phyloP scores from a whole-genome alignment of 2,113 vertebrate species.

The Catharus minimus region DNA sequence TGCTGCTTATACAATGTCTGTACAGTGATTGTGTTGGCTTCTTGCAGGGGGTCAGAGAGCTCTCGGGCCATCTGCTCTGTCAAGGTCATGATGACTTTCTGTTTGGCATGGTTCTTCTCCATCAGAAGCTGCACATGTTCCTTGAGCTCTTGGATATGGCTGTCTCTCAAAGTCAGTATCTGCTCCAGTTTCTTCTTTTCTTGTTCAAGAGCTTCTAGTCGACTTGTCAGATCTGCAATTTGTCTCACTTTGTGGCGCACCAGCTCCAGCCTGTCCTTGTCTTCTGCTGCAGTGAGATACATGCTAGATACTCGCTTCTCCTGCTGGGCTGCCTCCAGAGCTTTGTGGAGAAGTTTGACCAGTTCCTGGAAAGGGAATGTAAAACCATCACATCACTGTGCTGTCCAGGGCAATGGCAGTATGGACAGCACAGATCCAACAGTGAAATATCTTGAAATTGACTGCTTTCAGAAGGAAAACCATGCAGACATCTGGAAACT shows the following conservation, averaged over 20 bases:
- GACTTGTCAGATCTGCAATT: slow-evolving; percentile 72
- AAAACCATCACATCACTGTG: background rate
- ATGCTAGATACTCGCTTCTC: slow-evolving; percentile 85
- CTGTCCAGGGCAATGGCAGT: background rate
- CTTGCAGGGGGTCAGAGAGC: background rate
- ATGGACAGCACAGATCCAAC: background rate
- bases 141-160: slow-evolving; percentile 78
- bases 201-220: slow-evolving; percentile 70
- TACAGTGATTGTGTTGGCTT: slow-evolving; percentile 8
- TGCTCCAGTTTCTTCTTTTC: slow-evolving; percentile 73
- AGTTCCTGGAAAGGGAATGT: slow-evolving; percentile 78
- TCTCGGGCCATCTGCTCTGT: slow-evolving; percentile 79
- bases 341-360: slow-evolving; percentile 90
- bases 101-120: slow-evolving; percentile 89
- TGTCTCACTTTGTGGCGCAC: slow-evolving; percentile 88
- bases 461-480: background rate
- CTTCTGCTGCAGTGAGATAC: slow-evolving; percentile 78
- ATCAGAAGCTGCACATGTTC: slow-evolving; percentile 75
- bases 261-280: slow-evolving; percentile 86
- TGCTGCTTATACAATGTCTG: slow-evolving; percentile 73
- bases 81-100: slow-evolving; percentile 88
- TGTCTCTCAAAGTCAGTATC: slow-evolving; percentile 70
- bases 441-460: background rate
- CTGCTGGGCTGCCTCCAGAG: slow-evolving; percentile 88
- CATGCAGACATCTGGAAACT: background rate